Base-by-base conservation (phyloP, 92 coral and sea anemone genomes). In the Epizoanthus illoricatus region DNA sequence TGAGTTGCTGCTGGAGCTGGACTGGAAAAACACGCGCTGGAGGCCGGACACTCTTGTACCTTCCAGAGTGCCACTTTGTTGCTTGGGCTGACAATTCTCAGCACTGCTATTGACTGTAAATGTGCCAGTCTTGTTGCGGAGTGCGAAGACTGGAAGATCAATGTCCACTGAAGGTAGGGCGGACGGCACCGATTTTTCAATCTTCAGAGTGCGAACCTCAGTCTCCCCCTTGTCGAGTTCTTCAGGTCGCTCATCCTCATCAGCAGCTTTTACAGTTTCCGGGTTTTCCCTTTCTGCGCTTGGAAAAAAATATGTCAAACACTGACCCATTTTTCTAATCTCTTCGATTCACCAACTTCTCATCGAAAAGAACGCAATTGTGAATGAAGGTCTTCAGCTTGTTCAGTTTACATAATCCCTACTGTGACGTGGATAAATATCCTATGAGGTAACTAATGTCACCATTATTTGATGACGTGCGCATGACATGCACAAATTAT, bases 111-210 rank as follows among this genome's bases (percentile, higher is more conserved):
- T 39, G 45, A 33, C 5, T 43, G 23, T 52, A 5, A 33, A 7
- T 33, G 73, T 5, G 7, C 5, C 42, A 43, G 10, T 33, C 73
- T 68, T 10, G 52, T 9, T 3, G n/a, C 73, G 2, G 18, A 73
- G 63, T 54, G 23, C 33, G 54, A 49, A 5, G 41, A 54, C 78
- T 33, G 78, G 78, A 21, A 73, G 59, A 11, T 73, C 63, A 0
- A 73, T 54, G 16, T 73, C 78, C 18, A 73, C 63, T 23, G 78
- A 73, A 4, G 78, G 33, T 49, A 73, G 39, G 6, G 62, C 64
- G 2, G 18, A 1, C 4, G 56, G 33, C 16, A 11, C 64, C 17
- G 63, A 73, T 17, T n/a, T 73, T 54, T 7, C 49, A 23, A 0
- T 49, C 39, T 15, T 10, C 2, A 49, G 16, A 11, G 5, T 16